Percentiles rank a stretch among this genome's conserved stretches.
Evolutionary conservation across 1,140 invertebrate genomes (phyloP).

Genomic region (Sycophaga agraensis): DNA sequence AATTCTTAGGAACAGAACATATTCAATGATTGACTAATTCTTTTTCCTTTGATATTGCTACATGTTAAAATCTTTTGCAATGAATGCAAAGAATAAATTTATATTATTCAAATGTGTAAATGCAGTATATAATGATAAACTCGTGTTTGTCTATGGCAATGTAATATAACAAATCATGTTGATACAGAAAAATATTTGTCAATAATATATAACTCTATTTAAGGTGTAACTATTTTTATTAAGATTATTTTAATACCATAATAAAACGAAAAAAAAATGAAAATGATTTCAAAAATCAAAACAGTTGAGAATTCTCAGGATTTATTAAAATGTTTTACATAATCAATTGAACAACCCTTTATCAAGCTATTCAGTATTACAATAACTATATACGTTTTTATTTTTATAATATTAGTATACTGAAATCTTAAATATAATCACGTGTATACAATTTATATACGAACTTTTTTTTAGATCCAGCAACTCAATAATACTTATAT

Average conservation of each 20-base stretch:
- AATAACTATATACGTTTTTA: slow-evolving; percentile 41
- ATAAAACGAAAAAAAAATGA: slow-evolving; percentile 14
- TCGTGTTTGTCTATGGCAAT: slow-evolving; percentile 1
- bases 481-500: slow-evolving; percentile 22
- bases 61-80: not conserved
- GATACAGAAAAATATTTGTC: slow-evolving; percentile 14
- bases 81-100: slow-evolving; percentile 18
- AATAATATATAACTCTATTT: slow-evolving; percentile 17
- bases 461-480: slow-evolving; percentile 24
- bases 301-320: slow-evolving; percentile 44
- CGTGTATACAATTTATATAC: slow-evolving; percentile 32
- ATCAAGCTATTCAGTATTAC: slow-evolving; percentile 35
- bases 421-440: slow-evolving; percentile 38
- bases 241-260: slow-evolving; percentile 17
- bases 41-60: slow-evolving; percentile 15
- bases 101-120: not conserved
- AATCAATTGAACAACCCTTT: slow-evolving; percentile 36
- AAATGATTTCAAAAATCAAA: slow-evolving; percentile 20
- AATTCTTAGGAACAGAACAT: slow-evolving; percentile 15
- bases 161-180: slow-evolving; percentile 28
- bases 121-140: not conserved
- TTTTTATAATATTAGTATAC: slow-evolving; percentile 46
- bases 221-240: not conserved
- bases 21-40: slow-evolving; percentile 3
- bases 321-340: slow-evolving; percentile 56